phyloP scores from a whole-genome alignment of 2,113 vertebrate genomes.

The Hippocampus barbouri region DNA sequence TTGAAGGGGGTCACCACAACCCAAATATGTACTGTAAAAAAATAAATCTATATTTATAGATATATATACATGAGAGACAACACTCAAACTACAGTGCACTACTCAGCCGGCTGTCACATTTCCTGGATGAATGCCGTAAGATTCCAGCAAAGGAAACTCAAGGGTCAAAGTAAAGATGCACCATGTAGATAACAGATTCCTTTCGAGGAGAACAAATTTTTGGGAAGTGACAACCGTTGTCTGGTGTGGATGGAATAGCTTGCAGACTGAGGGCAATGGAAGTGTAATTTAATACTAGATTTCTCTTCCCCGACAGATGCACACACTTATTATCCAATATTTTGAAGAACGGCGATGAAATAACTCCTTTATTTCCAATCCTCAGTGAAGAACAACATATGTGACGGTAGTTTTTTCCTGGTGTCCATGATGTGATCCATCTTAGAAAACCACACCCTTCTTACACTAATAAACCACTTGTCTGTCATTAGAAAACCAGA shows the following conservation, averaged over 20 bases:
- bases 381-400: not conserved
- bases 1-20: constrained; percentile 6
- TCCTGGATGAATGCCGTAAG: constrained; percentile 10
- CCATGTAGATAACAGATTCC: not conserved
- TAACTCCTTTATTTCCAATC: not conserved
- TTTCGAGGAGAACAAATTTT: not conserved
- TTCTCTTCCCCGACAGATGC: not conserved
- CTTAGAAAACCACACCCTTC: constrained; percentile 29
- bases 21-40: not conserved
- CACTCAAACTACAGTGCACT: not conserved
- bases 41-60: not conserved
- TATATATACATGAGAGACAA: not conserved
- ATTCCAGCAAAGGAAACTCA: not conserved
- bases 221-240: not conserved
- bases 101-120: constrained; percentile 18
- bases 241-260: constrained; percentile 3
- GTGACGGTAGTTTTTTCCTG: not conserved
- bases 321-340: not conserved
- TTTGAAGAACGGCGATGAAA: not conserved
- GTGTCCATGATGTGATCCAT: constrained; percentile 7
- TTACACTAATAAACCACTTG: constrained; percentile 34
- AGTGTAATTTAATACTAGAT: not conserved
- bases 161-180: constrained; percentile 1
- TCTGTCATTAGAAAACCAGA: constrained; percentile 50
- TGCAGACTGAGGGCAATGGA: not conserved